Evolutionary conservation across 2,113 vertebrate genomes (phyloP).

Genomic region (Arvicanthis niloticus): DNA sequence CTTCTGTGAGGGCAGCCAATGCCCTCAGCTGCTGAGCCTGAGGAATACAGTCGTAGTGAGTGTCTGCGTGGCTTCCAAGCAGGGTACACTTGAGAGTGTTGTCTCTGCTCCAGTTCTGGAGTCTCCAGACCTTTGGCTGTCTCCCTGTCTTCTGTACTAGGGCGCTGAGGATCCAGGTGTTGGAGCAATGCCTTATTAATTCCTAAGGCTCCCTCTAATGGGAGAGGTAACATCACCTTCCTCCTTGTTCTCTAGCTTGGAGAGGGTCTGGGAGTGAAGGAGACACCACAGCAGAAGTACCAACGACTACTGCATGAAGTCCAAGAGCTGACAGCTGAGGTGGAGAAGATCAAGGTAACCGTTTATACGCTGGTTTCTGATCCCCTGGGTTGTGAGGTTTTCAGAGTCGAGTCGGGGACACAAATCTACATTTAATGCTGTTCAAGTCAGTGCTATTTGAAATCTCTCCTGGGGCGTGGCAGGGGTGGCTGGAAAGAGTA

Average conservation of each 20-base stretch:
- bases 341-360: conserved; percentile 94
- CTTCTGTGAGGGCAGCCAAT: not conserved
- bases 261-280: conserved; percentile 93
- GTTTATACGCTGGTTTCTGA: not conserved
- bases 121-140: not conserved
- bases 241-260: conserved; percentile 87
- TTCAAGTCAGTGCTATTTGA: not conserved
- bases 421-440: not conserved
- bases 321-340: conserved; percentile 94
- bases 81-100: not conserved
- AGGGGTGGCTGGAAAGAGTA: not conserved
- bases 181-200: conserved; percentile 19
- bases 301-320: conserved; percentile 96
- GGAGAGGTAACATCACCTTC: not conserved
- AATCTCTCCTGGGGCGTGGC: not conserved
- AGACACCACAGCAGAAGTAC: conserved; percentile 97
- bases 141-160: not conserved
- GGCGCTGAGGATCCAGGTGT: not conserved
- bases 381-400: not conserved
- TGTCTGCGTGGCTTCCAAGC: not conserved
- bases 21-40: not conserved
- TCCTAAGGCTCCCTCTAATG: not conserved
- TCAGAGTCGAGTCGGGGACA: not conserved
- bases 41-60: not conserved
- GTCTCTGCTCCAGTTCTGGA: not conserved